These are phyloP conservation scores for Andricus grossulariae DNA, from an alignment of 1,140 invertebrate genomes.

Conservation along the genomic window DNA sequence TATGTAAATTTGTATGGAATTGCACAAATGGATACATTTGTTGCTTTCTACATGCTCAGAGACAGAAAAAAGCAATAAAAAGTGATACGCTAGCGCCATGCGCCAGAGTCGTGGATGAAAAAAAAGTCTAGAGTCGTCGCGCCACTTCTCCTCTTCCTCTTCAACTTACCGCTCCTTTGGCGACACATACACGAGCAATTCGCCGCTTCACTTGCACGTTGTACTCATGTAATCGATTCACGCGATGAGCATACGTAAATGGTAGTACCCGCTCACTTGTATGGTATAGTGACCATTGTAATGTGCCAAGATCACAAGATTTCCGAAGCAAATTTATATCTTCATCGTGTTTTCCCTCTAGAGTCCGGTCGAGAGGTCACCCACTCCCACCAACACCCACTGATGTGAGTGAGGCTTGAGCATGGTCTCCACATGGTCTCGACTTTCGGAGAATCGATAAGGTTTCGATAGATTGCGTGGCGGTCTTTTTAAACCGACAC, in stretches of 20 bases:
- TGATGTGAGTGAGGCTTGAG: too few relatives aligned
- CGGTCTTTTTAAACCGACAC: constrained; percentile 4
- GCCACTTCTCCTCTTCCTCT: constrained; percentile 20
- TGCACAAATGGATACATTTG: not conserved
- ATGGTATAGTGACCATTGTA: not conserved
- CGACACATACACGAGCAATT: not conserved
- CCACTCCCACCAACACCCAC: too few relatives aligned
- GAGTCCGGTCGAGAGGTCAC: too few relatives aligned
- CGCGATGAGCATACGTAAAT: not conserved
- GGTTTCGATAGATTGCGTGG: not conserved
- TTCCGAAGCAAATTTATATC: not conserved
- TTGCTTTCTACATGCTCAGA: not conserved
- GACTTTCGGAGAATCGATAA: constrained; percentile 8
- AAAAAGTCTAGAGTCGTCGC: not conserved
- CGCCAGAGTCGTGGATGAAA: not conserved
- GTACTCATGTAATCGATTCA: constrained; percentile 8
- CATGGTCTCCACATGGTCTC: not conserved
- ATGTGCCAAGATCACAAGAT: not conserved
- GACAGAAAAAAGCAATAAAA: not conserved
- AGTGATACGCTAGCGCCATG: constrained; percentile 7
- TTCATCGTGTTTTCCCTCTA: too few relatives aligned
- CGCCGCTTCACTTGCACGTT: not conserved
- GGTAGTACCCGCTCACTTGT: not conserved
- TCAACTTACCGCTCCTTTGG: not conserved
- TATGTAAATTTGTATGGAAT: not conserved